phyloP scores from a whole-genome alignment of 2,888 invertebrate species.

The Laothoe populi region DNA sequence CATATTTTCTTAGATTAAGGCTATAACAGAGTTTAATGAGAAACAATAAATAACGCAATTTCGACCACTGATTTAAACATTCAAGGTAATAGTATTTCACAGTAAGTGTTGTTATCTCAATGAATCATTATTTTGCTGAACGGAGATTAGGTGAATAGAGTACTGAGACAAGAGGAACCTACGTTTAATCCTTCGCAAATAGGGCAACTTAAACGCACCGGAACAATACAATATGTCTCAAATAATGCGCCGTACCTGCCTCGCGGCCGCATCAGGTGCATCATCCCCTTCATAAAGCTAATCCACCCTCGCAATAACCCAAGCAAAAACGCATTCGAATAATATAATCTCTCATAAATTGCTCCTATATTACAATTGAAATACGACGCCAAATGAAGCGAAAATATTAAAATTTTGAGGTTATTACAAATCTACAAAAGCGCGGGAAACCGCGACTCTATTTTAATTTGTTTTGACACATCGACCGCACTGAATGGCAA shows the following conservation, averaged over 20 bases:
- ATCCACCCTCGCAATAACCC: constrained; percentile 64
- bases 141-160: background rate
- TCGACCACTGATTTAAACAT: too few species aligned
- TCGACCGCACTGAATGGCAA: constrained; percentile 61
- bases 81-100: too few species aligned
- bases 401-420: constrained; percentile 68
- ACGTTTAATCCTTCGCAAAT: constrained; percentile 61
- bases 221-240: constrained; percentile 38
- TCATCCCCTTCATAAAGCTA: constrained; percentile 71
- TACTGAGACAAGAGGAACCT: constrained; percentile 21
- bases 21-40: too few species aligned
- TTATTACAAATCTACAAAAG: constrained; percentile 63
- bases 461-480: constrained; percentile 75
- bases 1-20: too few species aligned
- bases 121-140: background rate
- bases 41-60: too few species aligned
- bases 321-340: constrained; percentile 73
- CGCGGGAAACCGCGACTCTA: constrained; percentile 45
- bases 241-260: constrained; percentile 58
- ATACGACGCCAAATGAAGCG: constrained; percentile 56
- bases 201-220: constrained; percentile 56
- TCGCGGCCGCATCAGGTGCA: constrained; percentile 75
- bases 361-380: constrained; percentile 54
- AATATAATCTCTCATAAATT: constrained; percentile 72
- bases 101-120: background rate